Percentiles rank a stretch among this genome's conserved stretches.
These are phyloP conservation scores for Caenorhabditis sp. DNA, from an alignment of 2,888 invertebrate genomes.

Conservation along the genomic window DNA sequence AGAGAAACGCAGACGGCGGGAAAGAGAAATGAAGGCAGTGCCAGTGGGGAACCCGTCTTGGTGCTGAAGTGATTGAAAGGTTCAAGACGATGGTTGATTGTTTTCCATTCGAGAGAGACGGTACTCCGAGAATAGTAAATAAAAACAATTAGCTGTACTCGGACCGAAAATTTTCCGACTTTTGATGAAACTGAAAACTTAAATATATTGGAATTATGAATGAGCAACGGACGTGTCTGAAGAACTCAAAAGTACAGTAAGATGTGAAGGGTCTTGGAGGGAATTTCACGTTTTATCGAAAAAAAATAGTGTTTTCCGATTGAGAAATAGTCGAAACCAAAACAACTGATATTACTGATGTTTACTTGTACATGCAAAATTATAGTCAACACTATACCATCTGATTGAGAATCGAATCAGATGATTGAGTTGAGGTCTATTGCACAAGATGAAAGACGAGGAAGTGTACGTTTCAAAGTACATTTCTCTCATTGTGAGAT, in stretches of 20 bases:
- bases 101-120: background rate
- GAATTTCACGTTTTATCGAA: background rate
- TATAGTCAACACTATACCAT: constrained; percentile 1
- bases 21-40: constrained; percentile 14
- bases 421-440: background rate
- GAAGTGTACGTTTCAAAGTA: constrained; percentile 16
- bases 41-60: constrained; percentile 50
- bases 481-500: constrained; percentile 20
- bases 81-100: background rate
- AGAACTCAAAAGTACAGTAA: no score
- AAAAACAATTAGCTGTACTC: no score
- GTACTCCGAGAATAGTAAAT: no score
- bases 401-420: constrained; percentile 7
- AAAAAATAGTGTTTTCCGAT: background rate
- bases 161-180: no score
- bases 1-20: constrained; percentile 34
- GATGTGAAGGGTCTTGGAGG: no score
- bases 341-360: constrained; percentile 3
- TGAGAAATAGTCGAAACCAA: background rate
- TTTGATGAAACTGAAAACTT: no score
- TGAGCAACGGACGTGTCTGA: no score
- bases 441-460: background rate
- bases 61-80: constrained; percentile 11
- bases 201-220: no score
- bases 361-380: background rate